Percentiles rank a stretch among this genome's conserved stretches.
These are phyloP conservation scores for Platerodrilus igneus DNA, from an alignment of 2,888 invertebrate species.

Conservation along the genomic window DNA sequence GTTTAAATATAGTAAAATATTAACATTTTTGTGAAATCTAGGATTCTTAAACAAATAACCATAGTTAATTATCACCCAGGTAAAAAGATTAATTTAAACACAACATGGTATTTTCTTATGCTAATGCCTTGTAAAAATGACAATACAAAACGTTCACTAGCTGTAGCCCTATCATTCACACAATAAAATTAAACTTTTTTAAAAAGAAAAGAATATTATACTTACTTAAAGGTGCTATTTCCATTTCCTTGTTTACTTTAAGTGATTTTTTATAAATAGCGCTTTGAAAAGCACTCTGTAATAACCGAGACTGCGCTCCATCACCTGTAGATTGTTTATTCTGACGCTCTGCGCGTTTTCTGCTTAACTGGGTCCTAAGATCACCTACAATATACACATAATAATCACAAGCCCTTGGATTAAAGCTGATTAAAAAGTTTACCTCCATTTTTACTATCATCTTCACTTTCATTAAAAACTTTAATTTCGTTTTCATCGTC, in stretches of 20 bases:
- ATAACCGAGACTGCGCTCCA: constrained; percentile 48
- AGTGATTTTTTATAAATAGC: constrained; percentile 50
- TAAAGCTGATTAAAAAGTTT: constrained; percentile 10
- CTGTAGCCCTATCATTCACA: no score
- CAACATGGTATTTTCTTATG: no score
- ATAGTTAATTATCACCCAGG: no score
- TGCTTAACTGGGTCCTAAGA: constrained; percentile 51
- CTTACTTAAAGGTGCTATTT: constrained; percentile 33
- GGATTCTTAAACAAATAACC: no score
- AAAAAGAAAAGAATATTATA: no score
- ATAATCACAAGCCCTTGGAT: no score
- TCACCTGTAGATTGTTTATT: constrained; percentile 41
- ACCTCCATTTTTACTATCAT: constrained; percentile 34
- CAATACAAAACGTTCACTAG: no score
- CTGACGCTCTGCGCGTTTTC: constrained; percentile 52
- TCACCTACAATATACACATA: constrained; percentile 40
- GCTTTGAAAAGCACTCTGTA: constrained; percentile 53
- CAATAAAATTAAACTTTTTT: no score
- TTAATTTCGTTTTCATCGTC: constrained; percentile 25
- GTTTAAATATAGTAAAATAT: no score
- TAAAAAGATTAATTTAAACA: no score
- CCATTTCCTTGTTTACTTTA: constrained; percentile 36
- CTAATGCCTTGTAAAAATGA: no score
- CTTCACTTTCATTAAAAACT: constrained; percentile 36
- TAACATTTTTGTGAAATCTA: no score